phyloP scores from a whole-genome alignment of 2,888 invertebrate genomes.

The Tinea semifulvella region DNA sequence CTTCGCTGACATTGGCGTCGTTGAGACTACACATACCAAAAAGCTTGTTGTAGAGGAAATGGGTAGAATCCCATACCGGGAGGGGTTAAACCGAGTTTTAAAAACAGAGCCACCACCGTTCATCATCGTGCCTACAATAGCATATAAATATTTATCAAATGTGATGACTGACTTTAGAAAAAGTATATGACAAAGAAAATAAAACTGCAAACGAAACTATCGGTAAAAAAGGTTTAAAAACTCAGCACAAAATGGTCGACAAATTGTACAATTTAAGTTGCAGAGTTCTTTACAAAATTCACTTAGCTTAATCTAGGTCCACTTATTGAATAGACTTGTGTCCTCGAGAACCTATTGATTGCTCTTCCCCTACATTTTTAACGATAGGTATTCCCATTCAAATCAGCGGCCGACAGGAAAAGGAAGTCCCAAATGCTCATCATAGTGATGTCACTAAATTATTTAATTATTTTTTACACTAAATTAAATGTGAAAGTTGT shows the following conservation, averaged over 20 bases:
- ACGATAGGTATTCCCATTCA: slow-evolving; percentile 53
- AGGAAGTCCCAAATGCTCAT: slow-evolving; percentile 21
- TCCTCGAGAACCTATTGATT: slow-evolving; percentile 40
- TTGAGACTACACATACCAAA: too few species aligned
- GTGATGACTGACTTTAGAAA: neutral
- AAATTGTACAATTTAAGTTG: slow-evolving; percentile 3
- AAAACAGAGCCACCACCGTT: too few species aligned
- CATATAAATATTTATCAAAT: neutral
- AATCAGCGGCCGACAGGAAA: slow-evolving; percentile 31
- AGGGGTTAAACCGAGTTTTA: too few species aligned
- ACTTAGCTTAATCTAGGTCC: slow-evolving; percentile 27
- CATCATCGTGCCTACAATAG: too few species aligned
- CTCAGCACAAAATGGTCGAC: neutral
- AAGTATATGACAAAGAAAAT: neutral
- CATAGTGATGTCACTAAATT: slow-evolving; percentile 11
- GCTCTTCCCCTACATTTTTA: slow-evolving; percentile 45
- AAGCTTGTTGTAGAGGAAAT: too few species aligned
- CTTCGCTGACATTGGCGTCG: too few species aligned
- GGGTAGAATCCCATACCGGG: too few species aligned
- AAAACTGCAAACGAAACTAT: neutral
- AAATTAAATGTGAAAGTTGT: neutral
- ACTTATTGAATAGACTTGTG: slow-evolving; percentile 49
- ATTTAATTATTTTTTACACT: neutral
- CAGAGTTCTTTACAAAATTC: slow-evolving; percentile 7
- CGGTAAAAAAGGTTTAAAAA: neutral